A percentile compares a stretch with the other conserved stretches of the same genome.
phyloP scores from a whole-genome alignment of 2,797 vertebrate genomes.

The Heteromormyrus szaboi region DNA sequence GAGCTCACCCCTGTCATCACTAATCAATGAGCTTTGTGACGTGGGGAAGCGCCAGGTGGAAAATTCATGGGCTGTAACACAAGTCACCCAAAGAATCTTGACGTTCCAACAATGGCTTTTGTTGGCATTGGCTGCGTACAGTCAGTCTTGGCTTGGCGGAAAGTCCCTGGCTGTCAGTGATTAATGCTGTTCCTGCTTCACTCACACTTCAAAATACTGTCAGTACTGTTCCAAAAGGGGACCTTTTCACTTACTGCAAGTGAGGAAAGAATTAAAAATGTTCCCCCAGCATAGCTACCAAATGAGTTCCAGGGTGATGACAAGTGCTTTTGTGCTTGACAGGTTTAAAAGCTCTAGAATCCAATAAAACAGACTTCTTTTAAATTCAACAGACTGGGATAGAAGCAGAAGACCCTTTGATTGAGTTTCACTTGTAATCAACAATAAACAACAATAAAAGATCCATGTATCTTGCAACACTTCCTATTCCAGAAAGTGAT shows the following conservation, averaged over 20 bases:
- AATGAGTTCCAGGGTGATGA: not conserved
- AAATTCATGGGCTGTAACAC: not conserved
- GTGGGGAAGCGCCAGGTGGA: not conserved
- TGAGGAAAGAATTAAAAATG: constrained; percentile 3
- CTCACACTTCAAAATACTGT: not conserved
- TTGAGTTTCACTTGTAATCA: not conserved
- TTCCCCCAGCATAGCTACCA: not conserved
- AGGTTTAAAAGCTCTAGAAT: not conserved
- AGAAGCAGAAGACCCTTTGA: not conserved
- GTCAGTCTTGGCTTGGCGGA: not conserved
- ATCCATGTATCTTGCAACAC: not conserved
- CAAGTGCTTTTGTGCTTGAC: not conserved
- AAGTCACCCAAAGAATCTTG: not conserved
- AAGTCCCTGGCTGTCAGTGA: not conserved
- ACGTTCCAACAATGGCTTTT: not conserved
- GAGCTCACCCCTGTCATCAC: not conserved
- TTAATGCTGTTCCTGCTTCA: not conserved
- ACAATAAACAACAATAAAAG: not conserved
- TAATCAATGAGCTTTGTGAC: not conserved
- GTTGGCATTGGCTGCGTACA: not conserved
- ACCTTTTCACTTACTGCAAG: not conserved
- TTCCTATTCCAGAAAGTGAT: not conserved
- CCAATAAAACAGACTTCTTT: not conserved
- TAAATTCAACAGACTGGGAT: not conserved
- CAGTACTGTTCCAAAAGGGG: not conserved